Percentiles rank a stretch among this genome's conserved stretches.
phyloP scores from a whole-genome alignment of 2,113 vertebrate genomes.

The Willisornis vidua region DNA sequence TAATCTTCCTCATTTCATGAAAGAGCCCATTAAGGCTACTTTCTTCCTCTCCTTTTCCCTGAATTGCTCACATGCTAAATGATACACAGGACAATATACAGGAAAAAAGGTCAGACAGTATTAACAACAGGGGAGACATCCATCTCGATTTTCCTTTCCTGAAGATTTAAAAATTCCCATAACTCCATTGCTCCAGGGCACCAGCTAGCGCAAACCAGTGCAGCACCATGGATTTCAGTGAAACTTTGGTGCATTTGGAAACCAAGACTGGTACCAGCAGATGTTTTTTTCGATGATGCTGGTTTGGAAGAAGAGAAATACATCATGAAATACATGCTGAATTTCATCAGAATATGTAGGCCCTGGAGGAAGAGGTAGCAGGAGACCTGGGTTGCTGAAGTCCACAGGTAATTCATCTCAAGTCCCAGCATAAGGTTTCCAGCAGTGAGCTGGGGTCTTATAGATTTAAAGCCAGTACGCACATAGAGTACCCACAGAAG shows the following conservation, averaged over 20 bases:
- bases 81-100: background rate
- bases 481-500: background rate
- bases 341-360: background rate
- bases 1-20: background rate
- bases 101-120: background rate
- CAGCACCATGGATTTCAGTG: rapidly evolving
- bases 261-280: background rate
- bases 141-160: background rate
- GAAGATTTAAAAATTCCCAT: background rate
- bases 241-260: background rate
- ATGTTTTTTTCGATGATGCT: background rate
- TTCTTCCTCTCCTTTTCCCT: constrained; percentile 24
- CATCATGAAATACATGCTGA: background rate
- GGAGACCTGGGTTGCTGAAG: background rate
- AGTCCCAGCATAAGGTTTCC: background rate
- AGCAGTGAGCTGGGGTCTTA: background rate
- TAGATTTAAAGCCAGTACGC: background rate
- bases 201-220: background rate
- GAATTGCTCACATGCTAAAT: background rate
- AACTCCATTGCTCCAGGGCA: background rate
- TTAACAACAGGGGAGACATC: background rate
- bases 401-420: background rate
- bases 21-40: background rate
- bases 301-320: background rate
- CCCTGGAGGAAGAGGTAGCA: background rate